Base-by-base conservation (phyloP, 2,888 invertebrate species). In the Drosophila birchii region DNA sequence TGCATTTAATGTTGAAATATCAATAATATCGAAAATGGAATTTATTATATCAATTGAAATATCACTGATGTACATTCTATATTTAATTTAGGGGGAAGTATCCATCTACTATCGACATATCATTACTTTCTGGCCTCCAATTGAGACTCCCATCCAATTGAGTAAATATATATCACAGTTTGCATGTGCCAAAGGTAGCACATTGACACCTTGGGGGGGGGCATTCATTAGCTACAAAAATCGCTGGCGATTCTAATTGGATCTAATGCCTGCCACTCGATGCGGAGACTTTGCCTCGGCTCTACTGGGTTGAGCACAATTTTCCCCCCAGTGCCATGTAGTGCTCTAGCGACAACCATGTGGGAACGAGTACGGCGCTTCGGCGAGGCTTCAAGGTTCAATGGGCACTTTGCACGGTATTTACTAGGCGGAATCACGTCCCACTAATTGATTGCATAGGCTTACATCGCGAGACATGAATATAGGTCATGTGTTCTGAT, bases 151-250 rank as follows among this genome's bases (percentile, higher is more conserved):
- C 26, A 18, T 5, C 11, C 18, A 18, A 41, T 41, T 41, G 41
- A 41, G 18, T 20, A 18, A 41, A 41, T 41, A 18, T 29, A 26
- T n/a, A 26, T 26, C 26, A 26, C 5, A 5, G 26, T 45, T 23
- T 18, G 26, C 16, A 11, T 82, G 75, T 38, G 47, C n/a, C 32
- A 36, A 29, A 26, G 23, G 41, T 23, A n/a, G 55, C 51, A 49
- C 43, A 70, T 70, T 71, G 68, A 71, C 86, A 80, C 83, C 80
- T 71, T 29, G 68, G 56, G 63, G n/a, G 68, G 56, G 58, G 54
- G 61, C 51, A 76, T 82, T 74, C 68, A 80, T 82, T 77, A 71
- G 66, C 60, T 41, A 18, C 18, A 16, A 16, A 51, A 56, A 56
- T 43, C 56, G 49, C 44, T 39, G 60, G 54, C 51, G 60, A 39